Evolutionary conservation across 2,888 invertebrate species (phyloP).

Genomic region (Pammene aurita): DNA sequence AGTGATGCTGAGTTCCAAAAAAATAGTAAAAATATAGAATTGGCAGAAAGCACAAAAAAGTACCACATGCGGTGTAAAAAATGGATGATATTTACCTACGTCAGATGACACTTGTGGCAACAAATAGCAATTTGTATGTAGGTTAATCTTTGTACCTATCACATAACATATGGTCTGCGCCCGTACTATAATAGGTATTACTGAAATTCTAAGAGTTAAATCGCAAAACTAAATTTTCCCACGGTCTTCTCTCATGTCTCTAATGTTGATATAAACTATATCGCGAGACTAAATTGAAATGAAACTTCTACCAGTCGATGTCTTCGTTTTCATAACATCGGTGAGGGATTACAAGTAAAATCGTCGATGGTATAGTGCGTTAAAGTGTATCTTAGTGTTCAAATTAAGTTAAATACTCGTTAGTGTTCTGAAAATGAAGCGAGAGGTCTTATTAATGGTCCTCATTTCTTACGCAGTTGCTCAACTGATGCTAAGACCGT

Average conservation of each 20-base stretch:
- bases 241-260: background rate
- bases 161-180: too few relatives aligned
- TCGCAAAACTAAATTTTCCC: background rate
- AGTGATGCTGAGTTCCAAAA: too few relatives aligned
- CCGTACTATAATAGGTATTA: too few relatives aligned
- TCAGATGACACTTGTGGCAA: too few relatives aligned
- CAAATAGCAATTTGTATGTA: too few relatives aligned
- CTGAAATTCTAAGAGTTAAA: background rate
- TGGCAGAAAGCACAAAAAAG: too few relatives aligned
- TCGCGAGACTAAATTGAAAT: background rate
- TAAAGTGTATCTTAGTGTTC: too few relatives aligned
- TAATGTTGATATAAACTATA: slow-evolving; percentile 19
- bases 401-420: too few relatives aligned
- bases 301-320: background rate
- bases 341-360: background rate
- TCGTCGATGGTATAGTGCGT: background rate
- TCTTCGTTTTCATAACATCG: slow-evolving; percentile 8
- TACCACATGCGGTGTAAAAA: too few relatives aligned
- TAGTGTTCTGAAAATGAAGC: slow-evolving; percentile 11
- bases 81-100: too few relatives aligned
- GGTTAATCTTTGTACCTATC: too few relatives aligned
- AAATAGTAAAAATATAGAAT: too few relatives aligned
- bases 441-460: background rate
- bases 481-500: slow-evolving; percentile 13
- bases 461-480: slow-evolving; percentile 2